Percentiles rank a stretch among this genome's conserved stretches.
Evolutionary conservation across 1,140 invertebrate species (phyloP).

Genomic region (Hyles euphorbiae): DNA sequence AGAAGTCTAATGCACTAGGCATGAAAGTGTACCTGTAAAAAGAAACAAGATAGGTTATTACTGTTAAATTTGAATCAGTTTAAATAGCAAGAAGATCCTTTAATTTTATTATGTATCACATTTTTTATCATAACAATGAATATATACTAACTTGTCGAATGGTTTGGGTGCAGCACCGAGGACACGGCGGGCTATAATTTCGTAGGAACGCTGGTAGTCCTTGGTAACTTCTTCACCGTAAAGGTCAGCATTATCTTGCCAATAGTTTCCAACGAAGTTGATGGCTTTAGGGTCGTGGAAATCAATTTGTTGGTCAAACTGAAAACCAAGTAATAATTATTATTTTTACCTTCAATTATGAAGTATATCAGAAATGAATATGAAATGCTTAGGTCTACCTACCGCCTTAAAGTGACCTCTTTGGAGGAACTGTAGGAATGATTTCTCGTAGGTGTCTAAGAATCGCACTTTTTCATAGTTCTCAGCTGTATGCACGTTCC

Average conservation of each 20-base stretch:
- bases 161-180: constrained; percentile 51
- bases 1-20: constrained; percentile 75
- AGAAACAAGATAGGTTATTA: constrained; percentile 2
- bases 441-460: constrained; percentile 52
- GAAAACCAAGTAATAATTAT: constrained; percentile 13
- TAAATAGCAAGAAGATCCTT: too few relatives aligned
- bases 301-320: constrained; percentile 64
- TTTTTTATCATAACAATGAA: not conserved
- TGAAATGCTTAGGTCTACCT: constrained; percentile 24
- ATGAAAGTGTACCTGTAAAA: constrained; percentile 55
- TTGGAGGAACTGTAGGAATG: constrained; percentile 51
- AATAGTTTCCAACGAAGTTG: constrained; percentile 80
- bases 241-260: constrained; percentile 81
- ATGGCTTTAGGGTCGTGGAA: constrained; percentile 69
- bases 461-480: constrained; percentile 49
- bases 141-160: constrained; percentile 41
- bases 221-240: constrained; percentile 77
- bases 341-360: too few relatives aligned
- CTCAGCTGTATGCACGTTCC: constrained; percentile 39
- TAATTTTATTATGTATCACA: too few relatives aligned
- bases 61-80: not conserved
- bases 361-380: constrained; percentile 3
- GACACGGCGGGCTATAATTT: constrained; percentile 67
- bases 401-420: constrained; percentile 54
- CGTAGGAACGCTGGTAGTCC: constrained; percentile 76